Percentiles rank a stretch among this genome's conserved stretches.
These are phyloP conservation scores for Charaxes varanes DNA, from an alignment of 1,140 invertebrate genomes.

Conservation along the genomic window DNA sequence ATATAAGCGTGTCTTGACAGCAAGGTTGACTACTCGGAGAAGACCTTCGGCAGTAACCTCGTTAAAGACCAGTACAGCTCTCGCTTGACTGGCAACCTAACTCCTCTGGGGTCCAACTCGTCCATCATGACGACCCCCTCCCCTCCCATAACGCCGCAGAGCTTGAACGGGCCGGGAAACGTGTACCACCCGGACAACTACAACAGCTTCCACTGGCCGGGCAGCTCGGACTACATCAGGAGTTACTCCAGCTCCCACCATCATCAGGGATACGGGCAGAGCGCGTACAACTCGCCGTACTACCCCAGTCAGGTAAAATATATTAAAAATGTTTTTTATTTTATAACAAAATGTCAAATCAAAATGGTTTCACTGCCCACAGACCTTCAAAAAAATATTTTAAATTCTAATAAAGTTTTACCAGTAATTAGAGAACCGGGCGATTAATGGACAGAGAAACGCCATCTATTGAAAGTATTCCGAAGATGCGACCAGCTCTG, in stretches of 20 bases:
- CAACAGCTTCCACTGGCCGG: slow-evolving; percentile 75
- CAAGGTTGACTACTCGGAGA: slow-evolving; percentile 62
- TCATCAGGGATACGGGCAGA: slow-evolving; percentile 77
- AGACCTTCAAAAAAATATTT: too few species aligned
- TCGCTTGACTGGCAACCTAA: slow-evolving; percentile 74
- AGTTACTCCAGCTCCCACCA: slow-evolving; percentile 66
- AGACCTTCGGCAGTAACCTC: slow-evolving; percentile 52
- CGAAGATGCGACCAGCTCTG: too few species aligned
- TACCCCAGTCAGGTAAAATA: slow-evolving; percentile 68
- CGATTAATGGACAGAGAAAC: too few species aligned
- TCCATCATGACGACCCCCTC: slow-evolving; percentile 80
- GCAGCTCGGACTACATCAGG: slow-evolving; percentile 67
- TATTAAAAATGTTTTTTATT: not conserved
- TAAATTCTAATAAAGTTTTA: too few species aligned
- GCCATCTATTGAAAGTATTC: too few species aligned
- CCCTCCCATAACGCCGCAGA: slow-evolving; percentile 77
- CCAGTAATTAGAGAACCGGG: too few species aligned
- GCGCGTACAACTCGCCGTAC: slow-evolving; percentile 74
- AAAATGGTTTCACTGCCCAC: too few species aligned
- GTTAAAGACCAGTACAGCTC: slow-evolving; percentile 66
- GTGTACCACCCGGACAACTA: slow-evolving; percentile 74
- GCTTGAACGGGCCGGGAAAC: slow-evolving; percentile 63
- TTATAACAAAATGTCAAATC: too few species aligned
- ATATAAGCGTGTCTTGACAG: too few species aligned
- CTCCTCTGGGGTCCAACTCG: slow-evolving; percentile 78